phyloP scores from a whole-genome alignment of 2,113 vertebrate genomes.

The Panthera tigris region DNA sequence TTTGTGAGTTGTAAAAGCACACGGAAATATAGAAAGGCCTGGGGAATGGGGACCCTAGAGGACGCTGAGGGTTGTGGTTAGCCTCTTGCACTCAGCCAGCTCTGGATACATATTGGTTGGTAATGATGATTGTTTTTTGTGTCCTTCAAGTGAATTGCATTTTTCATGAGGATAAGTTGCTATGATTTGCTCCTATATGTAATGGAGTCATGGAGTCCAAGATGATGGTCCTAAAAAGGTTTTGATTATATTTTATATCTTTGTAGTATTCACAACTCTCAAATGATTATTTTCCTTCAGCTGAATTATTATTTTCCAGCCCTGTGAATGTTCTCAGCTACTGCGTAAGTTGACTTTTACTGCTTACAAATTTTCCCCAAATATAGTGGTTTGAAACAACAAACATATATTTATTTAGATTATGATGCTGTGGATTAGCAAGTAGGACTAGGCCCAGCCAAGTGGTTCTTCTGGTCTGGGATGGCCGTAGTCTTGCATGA shows the following conservation, averaged over 20 bases:
- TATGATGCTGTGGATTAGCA: neutral
- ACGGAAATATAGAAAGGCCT: neutral
- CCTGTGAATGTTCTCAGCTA: neutral
- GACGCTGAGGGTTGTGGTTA: neutral
- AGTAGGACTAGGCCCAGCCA: neutral
- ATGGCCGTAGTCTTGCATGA: neutral
- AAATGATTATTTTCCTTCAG: slow-evolving; percentile 25
- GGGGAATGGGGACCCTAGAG: neutral
- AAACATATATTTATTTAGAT: neutral
- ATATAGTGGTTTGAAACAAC: neutral
- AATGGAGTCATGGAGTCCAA: neutral
- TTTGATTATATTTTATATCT: slow-evolving; percentile 18
- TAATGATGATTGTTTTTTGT: neutral
- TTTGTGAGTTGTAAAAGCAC: neutral
- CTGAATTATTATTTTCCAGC: neutral
- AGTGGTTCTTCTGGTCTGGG: neutral
- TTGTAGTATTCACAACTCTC: neutral
- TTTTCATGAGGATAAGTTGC: neutral
- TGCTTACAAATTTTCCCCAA: neutral
- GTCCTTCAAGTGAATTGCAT: neutral
- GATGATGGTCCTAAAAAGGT: neutral
- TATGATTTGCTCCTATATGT: neutral
- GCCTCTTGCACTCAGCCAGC: neutral
- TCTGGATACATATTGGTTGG: neutral
- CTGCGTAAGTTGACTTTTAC: neutral